Evolutionary conservation across 2,888 invertebrate species (phyloP).

Genomic region (Electrophaes corylata): DNA sequence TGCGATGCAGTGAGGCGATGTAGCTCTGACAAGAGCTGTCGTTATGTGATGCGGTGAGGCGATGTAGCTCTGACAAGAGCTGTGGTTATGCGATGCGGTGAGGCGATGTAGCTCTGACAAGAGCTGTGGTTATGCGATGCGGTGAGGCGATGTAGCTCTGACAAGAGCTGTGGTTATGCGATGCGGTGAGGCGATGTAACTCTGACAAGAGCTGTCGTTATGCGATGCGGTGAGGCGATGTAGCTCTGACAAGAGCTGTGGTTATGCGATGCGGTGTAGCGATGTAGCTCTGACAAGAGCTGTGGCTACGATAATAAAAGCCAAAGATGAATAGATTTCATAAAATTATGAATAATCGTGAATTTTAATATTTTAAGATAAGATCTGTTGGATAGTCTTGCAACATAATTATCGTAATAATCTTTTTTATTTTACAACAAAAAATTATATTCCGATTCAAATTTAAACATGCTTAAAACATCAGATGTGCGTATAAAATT

Average conservation of each 20-base stretch:
- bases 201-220: constrained; percentile 17
- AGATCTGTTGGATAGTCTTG: too few species aligned
- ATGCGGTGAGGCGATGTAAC: constrained; percentile 8
- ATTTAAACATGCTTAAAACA: neutral
- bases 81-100: constrained; percentile 1
- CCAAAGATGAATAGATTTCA: neutral
- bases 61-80: constrained; percentile 1
- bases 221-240: neutral
- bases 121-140: constrained; percentile 1
- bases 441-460: constrained; percentile 4
- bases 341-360: neutral
- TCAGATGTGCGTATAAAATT: neutral
- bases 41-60: neutral
- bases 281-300: constrained; percentile 25
- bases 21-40: constrained; percentile 7
- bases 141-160: constrained; percentile 18
- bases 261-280: constrained; percentile 16
- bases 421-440: constrained; percentile 5
- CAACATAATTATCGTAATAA: neutral
- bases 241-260: constrained; percentile 4
- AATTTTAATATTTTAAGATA: too few species aligned
- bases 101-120: constrained; percentile 22
- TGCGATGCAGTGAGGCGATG: neutral
- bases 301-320: constrained; percentile 23
- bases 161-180: constrained; percentile 14